Percentiles rank a stretch among this genome's conserved stretches.
These are phyloP conservation scores for Chelonia mydas DNA, from an alignment of 2,797 vertebrate species.

Conservation along the genomic window DNA sequence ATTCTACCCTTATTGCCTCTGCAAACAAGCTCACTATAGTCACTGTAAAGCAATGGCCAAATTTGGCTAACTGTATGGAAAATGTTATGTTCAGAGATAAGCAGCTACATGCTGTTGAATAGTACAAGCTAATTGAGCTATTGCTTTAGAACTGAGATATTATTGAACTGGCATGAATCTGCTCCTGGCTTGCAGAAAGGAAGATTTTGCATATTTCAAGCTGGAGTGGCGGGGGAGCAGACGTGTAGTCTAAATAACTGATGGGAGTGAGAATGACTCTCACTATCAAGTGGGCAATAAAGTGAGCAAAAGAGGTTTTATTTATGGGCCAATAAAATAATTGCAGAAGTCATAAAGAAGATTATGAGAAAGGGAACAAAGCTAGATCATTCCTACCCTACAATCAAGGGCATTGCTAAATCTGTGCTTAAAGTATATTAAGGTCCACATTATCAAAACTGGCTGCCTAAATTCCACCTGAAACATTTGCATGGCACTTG, in stretches of 20 bases:
- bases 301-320: background rate
- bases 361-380: background rate
- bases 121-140: background rate
- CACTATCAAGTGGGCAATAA: background rate
- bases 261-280: background rate
- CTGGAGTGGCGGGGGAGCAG: background rate
- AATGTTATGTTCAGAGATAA: background rate
- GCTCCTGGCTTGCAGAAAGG: background rate
- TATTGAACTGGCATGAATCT: background rate
- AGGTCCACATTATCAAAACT: background rate
- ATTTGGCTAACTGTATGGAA: background rate
- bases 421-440: background rate
- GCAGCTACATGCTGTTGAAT: background rate
- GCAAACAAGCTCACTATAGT: rapidly evolving
- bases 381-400: background rate
- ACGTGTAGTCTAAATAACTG: too few relatives aligned
- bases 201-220: background rate
- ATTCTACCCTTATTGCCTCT: background rate
- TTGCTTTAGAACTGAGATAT: background rate
- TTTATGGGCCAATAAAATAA: background rate
- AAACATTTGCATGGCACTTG: rapidly evolving
- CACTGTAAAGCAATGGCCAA: rapidly evolving
- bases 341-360: background rate
- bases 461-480: background rate
- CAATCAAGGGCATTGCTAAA: background rate